phyloP scores from a whole-genome alignment of 2,113 vertebrate species.

The Prunella fulvescens region DNA sequence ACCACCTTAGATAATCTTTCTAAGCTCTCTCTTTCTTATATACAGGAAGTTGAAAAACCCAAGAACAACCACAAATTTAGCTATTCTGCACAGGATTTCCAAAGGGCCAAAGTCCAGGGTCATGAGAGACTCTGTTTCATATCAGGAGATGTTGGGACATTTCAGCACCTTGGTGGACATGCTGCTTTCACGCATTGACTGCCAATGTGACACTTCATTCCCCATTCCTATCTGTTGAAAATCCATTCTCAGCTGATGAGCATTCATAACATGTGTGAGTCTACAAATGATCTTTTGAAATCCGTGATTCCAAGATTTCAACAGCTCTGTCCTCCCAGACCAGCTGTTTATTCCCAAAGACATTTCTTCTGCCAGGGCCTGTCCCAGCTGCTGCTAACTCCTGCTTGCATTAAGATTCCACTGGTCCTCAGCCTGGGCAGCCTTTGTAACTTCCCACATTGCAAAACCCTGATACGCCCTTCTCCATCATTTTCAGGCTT shows the following conservation, averaged over 20 bases:
- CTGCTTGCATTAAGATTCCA: background rate
- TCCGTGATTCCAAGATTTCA: background rate
- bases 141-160: background rate
- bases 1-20: background rate
- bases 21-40: background rate
- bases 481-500: background rate
- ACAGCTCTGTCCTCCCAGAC: background rate
- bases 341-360: background rate
- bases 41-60: background rate
- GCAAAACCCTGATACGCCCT: background rate
- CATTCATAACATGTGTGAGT: background rate
- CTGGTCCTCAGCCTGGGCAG: fast-evolving
- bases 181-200: background rate
- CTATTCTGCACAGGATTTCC: background rate
- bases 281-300: background rate
- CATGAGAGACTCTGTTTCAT: background rate
- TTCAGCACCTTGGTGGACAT: background rate
- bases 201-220: background rate
- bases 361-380: background rate
- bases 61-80: background rate
- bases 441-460: background rate
- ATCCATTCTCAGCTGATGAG: background rate
- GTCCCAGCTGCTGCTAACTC: background rate
- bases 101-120: background rate
- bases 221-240: background rate